Evolutionary conservation across 2,797 vertebrate genomes (phyloP), one percentile per base, ranked within the genome.

Genomic region (Bovichtus variegatus): DNA sequence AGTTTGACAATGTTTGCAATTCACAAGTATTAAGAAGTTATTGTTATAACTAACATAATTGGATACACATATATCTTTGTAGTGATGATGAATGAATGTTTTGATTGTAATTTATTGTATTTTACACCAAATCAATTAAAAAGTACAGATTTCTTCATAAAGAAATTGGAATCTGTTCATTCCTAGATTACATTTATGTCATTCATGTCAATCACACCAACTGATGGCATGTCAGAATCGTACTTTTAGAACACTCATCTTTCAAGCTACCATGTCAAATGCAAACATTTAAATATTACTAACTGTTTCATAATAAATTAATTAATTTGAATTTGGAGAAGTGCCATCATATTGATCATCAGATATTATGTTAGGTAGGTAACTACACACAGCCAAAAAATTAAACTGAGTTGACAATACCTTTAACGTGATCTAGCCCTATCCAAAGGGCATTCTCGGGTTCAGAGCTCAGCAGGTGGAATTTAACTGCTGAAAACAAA

Each of bases 401-500:
- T 25, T 10, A 60, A 21, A 31, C 27, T 55, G 16, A 50, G 11
- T 18, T n/a, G 47, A 36, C 55, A 62, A 11, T 93, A 99, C 98
- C 97, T 97, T 98, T 99, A 34, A 99, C 89, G 41, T 96, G 95
- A 3, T 92, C 80, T 74, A 98, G 95, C 16, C 97, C 98, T 18
- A 97, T 66, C 38, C 93, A 91, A 25, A 99, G 96, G 34, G 96
- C 97, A 13, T 93, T 95, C 80, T 99, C 97, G 4, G 98, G 97
- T 80, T 98, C 97, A 43, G 92, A 59, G 87, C 97, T 97, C 87
- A 99, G 89, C 50, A 99, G 93, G 47, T 96, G 95, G 86, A 96
- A 97, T 75, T 98, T 97, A 31, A 98, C 91, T 0, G 94, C 94
- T 62, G 96, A 95, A 19, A 98, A 94, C 71, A 95, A 49, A 77